Evolutionary conservation across 2,888 invertebrate genomes (phyloP).

Genomic region (Drosophila atripex): DNA sequence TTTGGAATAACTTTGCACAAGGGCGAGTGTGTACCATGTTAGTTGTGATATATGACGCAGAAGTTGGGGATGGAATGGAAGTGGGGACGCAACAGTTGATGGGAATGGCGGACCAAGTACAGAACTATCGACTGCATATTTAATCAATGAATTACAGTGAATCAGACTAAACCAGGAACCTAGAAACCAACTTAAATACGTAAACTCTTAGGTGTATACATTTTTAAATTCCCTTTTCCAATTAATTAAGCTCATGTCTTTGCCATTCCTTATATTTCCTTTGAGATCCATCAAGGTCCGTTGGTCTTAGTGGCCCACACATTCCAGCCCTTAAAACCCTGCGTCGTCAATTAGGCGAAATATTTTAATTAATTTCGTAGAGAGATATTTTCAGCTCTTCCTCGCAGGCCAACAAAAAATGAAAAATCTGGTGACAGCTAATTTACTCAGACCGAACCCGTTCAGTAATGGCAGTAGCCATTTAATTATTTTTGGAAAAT

Average conservation of each 20-base stretch:
- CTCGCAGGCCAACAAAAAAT: background rate
- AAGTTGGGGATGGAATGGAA: conserved; percentile 13
- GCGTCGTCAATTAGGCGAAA: conserved; percentile 17
- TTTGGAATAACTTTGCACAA: conserved; percentile 45
- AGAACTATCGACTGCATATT: background rate
- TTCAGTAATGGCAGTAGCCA: conserved; percentile 10
- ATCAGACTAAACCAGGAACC: background rate
- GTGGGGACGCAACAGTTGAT: conserved; percentile 69
- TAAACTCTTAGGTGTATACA: background rate
- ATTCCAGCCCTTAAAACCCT: background rate
- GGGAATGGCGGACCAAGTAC: conserved; percentile 28
- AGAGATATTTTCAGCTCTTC: background rate
- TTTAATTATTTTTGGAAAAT: conserved; percentile 67
- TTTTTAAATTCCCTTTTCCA: background rate
- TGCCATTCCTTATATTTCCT: background rate
- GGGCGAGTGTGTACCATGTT: conserved; percentile 23
- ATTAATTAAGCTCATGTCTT: background rate
- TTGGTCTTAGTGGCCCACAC: background rate
- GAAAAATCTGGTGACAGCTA: conserved; percentile 34
- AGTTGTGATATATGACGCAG: conserved; percentile 67
- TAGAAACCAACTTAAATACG: background rate
- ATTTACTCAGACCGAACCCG: conserved; percentile 25
- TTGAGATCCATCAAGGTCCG: background rate
- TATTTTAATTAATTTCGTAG: conserved; percentile 35
- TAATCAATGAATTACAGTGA: background rate